Percentiles rank a stretch among this genome's conserved stretches.
These are phyloP conservation scores for Crotalus viridis DNA, from an alignment of 2,113 vertebrate genomes.

Conservation along the genomic window DNA sequence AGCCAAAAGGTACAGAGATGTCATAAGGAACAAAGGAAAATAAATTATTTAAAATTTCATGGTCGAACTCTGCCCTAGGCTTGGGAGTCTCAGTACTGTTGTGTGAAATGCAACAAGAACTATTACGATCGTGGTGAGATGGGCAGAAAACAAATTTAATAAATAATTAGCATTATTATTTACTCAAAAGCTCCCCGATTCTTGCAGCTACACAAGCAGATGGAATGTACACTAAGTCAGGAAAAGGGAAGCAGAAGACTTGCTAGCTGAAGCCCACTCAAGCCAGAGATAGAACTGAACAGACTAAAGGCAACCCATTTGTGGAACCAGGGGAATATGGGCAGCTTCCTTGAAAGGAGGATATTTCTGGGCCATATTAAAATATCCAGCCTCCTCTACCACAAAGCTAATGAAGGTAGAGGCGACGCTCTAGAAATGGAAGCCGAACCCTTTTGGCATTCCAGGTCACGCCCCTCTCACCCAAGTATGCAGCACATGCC, in stretches of 20 bases:
- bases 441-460: not conserved
- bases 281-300: not conserved
- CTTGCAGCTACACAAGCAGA: not conserved
- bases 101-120: not conserved
- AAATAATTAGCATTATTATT: not conserved
- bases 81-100: not conserved
- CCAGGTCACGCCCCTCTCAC: not conserved
- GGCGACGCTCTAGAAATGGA: not conserved
- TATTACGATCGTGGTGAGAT: not conserved
- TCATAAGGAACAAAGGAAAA: not conserved
- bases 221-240: not conserved
- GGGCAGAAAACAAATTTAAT: not conserved
- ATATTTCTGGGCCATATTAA: not conserved
- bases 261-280: not conserved
- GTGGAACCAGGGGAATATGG: not conserved
- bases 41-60: not conserved
- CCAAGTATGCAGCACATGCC: not conserved
- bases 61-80: not conserved
- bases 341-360: not conserved
- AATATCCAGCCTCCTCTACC: not conserved
- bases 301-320: not conserved
- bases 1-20: not conserved
- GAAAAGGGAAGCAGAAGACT: not conserved
- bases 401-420: too few species aligned
- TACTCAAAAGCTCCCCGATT: not conserved